phyloP scores from a whole-genome alignment of 2,113 vertebrate species.

The Rhynchopsitta pachyrhyncha region DNA sequence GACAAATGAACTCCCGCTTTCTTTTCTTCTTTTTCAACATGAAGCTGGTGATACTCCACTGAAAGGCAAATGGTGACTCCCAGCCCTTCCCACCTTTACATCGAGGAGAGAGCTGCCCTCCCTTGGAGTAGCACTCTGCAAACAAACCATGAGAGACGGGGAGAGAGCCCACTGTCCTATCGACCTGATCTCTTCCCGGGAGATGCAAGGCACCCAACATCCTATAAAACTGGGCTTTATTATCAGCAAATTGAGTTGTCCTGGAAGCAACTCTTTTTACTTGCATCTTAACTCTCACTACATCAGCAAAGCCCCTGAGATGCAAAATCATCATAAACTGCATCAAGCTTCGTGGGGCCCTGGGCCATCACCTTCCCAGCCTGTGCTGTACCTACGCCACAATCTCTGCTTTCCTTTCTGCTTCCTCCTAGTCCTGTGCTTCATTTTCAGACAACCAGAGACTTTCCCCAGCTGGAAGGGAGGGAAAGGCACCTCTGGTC shows the following conservation, averaged over 20 bases:
- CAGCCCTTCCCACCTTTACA: not conserved
- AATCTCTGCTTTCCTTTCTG: not conserved
- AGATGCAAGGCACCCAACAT: not conserved
- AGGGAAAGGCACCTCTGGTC: not conserved
- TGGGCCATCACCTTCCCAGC: not conserved
- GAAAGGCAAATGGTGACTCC: not conserved
- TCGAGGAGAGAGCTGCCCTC: not conserved
- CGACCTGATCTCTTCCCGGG: accelerated
- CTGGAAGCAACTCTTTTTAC: not conserved
- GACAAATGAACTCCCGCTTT: not conserved
- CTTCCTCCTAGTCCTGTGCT: not conserved
- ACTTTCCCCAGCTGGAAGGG: not conserved
- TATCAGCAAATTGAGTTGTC: not conserved
- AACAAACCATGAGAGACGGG: accelerated
- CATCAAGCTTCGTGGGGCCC: not conserved
- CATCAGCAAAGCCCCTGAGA: not conserved
- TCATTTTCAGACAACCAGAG: not conserved
- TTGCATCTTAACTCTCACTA: not conserved
- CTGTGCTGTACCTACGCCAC: accelerated
- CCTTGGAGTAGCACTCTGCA: not conserved
- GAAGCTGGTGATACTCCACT: not conserved
- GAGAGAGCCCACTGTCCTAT: not conserved
- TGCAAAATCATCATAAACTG: not conserved
- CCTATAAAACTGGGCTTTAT: not conserved
- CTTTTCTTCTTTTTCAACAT: not conserved